Base-by-base conservation (phyloP, 2,888 invertebrate species). In the Oscheius sp. region DNA sequence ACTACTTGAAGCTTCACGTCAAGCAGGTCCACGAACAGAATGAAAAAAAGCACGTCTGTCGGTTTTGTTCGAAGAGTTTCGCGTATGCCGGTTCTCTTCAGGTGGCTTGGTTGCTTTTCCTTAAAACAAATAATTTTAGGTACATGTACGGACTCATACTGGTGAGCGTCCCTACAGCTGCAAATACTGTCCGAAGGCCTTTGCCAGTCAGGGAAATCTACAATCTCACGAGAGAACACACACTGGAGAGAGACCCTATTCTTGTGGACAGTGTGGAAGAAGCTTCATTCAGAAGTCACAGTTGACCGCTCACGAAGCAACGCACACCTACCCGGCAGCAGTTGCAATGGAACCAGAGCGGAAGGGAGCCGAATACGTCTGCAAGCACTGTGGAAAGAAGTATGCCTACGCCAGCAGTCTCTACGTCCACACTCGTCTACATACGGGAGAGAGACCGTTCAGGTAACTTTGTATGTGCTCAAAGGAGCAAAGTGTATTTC, bases 81-180 rank as follows among this genome's bases (percentile, higher is more conserved):
- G 86, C 88, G 11, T 89, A 89, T 70, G 87, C 89, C 7, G 89
- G 89, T 10, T 88, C 88, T 76, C 81, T 89, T 35, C 88, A 88
- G 81, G 88, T 87, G 66, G 33, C 13, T 21, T 35, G 2, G 33
- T 35, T 33, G 1, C 13, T 10, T 5, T 11, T 32, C 1, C 37
- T 29, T 3, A 53, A 21, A 66, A 51, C 10, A 33, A 37, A 63
- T 55, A 9, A 59, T 62, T 80, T 13, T 65, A 87, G 87, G 87
- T 88, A 5, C 88, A 88, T 66, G 79, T 88, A n/a, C 76, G 88
- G 37, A 88, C 88, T 0, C 89, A 89, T 74, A 89, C 88, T 35
- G 89, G 89, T 9, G 89, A 89, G 68, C 75, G 87, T 32, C 89
- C 89, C 1, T 89, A 87, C 70, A 66, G 62, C 7, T 89, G 89